Base-by-base conservation (phyloP, 2,113 vertebrate species). In the Lepus timidus region DNA sequence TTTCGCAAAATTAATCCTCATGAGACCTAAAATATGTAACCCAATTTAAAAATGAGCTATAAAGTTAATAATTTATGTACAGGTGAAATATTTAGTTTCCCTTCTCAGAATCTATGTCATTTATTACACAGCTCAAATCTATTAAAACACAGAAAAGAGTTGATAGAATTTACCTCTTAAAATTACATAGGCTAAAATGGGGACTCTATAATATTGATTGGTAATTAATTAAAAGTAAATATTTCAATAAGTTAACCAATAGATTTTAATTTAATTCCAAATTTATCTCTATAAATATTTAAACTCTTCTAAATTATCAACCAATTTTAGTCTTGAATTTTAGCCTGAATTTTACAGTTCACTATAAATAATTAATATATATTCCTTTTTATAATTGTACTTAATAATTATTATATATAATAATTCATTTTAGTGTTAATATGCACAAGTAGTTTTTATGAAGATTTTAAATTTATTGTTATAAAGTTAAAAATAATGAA, bases 71-170 rank as follows among this genome's bases (percentile, higher is more conserved):
- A 81, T 64, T 84, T 64, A 94, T 85, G 1, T 1, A 1, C 22
- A 90, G 19, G 33, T 68, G 88, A 88, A 81, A 96, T 91, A 80
- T 61, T 88, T 82, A 58, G 14, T 83, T 92, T 31, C 19, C 51
- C 64, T 85, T 87, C 6, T 51, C 9, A 85, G 6, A 9, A 29
- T 44, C 9, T 70, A 7, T 58, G 25, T 9, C 1, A 90, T 95
- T 90, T 25, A 71, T 20, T 80, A 5, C 25, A 58, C 29, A 79
- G 23, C 17, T 84, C 29, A 74, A 74, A 74, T 68, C 8, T 67
- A 62, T 74, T 68, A 67, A 90, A 9, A 76, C 23, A 81, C 1
- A 82, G 52, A 75, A 51, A 36, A 70, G 19, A 71, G 3, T 55
- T 91, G 10, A 58, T 13, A 75, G 33, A 73, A 90, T 89, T 82